Percentiles rank a stretch among this genome's conserved stretches.
Conservation (phyloP, 2,113 vertebrate species). For the Polypterus bichir region DNA sequence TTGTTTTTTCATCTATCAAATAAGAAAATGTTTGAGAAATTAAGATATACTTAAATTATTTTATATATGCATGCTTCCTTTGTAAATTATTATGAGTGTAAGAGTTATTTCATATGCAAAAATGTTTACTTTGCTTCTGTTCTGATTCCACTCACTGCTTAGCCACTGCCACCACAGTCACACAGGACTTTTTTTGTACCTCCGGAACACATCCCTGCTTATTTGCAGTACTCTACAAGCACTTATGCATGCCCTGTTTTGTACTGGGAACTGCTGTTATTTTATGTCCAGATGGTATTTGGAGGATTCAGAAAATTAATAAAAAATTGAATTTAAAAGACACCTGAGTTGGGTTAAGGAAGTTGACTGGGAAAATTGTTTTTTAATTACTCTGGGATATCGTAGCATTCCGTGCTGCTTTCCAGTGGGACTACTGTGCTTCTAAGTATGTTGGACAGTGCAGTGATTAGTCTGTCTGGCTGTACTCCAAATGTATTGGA, state of each 20-base stretch:
- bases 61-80: too few species aligned
- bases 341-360: slow-evolving; percentile 21
- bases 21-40: too few species aligned
- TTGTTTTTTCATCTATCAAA: too few species aligned
- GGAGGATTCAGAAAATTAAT: slow-evolving; percentile 33
- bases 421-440: slow-evolving; percentile 28
- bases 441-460: not conserved
- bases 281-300: slow-evolving; percentile 37
- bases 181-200: too few species aligned
- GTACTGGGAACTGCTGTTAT: not conserved
- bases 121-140: too few species aligned
- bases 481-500: too few species aligned
- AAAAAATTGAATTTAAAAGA: slow-evolving; percentile 40
- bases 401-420: slow-evolving; percentile 33
- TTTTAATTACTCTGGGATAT: slow-evolving; percentile 49
- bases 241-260: not conserved
- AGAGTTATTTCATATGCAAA: too few species aligned
- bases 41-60: too few species aligned
- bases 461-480: not conserved
- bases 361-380: slow-evolving; percentile 46
- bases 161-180: too few species aligned
- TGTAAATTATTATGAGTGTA: too few species aligned
- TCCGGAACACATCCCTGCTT: too few species aligned
- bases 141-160: too few species aligned
- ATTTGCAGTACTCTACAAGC: not conserved